Base-by-base conservation (phyloP, 2,888 invertebrate species). In the Dione vanillae region DNA sequence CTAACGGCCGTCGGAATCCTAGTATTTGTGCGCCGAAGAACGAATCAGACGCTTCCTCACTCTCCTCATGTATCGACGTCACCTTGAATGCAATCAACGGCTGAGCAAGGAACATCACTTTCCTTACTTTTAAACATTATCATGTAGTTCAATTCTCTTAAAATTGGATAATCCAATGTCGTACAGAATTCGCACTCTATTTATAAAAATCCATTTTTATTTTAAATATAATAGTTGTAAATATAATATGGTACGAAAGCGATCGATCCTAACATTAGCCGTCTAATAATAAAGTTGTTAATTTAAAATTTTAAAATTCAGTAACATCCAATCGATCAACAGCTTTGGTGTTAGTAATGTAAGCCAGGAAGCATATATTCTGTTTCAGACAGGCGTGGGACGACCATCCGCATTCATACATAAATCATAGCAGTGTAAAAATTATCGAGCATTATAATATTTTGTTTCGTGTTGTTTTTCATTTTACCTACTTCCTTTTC, bases 1-100 rank as follows among this genome's bases (percentile, higher is more conserved):
- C 89, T 79, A 94, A 85, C 56, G 93, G 93, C 84, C 88, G 83
- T 82, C 87, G 87, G 80, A 93, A 83, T 75, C 88, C 87, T 80
- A 90, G 83, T 84, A 91, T 85, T 81, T 88, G 89, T 79, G 86
- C 85, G 75, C 85, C 78, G 85, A 85, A 88, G 86, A 87, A 88
- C 74, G 88, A 83, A 64, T 91, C 91, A 70, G 86, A 80, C 71
- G 82, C 79, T 71, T 90, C 92, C 72, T 88, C 92, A 79, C 78
- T 83, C 69, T 89, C 91, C 80, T 91, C 91, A 81, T 85, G 87
- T 79, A 86, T 87, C 79, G 88, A 78, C 74, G 89, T 75, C 74
- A 91, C 91, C 92, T 92, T 92, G 77, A 92, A 92, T 88, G 81
- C 78, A 84, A 90, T 89, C 83, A 85, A 58, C 64, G 51, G 54